A percentile compares a stretch with the other conserved stretches of the same genome.
Evolutionary conservation across 2,113 vertebrate genomes (phyloP).

Genomic region (Hippopotamus amphibius): DNA sequence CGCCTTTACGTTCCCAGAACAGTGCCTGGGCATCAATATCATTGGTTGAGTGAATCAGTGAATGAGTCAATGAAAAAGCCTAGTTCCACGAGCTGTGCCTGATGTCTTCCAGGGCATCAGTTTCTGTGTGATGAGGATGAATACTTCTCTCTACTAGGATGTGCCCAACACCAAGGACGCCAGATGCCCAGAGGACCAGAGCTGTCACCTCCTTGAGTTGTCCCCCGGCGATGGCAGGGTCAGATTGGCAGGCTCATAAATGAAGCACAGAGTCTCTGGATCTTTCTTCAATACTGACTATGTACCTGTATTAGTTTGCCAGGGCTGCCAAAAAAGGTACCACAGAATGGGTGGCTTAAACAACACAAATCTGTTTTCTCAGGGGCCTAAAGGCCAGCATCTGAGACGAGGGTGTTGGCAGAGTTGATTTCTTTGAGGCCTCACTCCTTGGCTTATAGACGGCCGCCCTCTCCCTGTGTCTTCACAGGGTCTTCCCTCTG

Average conservation of each 20-base stretch:
- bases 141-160: background rate
- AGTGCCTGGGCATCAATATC: background rate
- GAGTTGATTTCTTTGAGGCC: background rate
- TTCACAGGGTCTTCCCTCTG: background rate
- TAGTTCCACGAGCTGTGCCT: background rate
- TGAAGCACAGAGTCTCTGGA: background rate
- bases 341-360: background rate
- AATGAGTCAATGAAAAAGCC: background rate
- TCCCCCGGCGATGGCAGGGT: background rate
- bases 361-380: background rate
- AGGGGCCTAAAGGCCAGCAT: background rate
- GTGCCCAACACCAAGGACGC: background rate
- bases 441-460: background rate
- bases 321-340: background rate
- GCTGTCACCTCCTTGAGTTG: rapidly evolving
- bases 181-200: background rate
- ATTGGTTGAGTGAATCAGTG: background rate
- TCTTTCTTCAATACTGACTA: background rate
- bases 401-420: background rate
- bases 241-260: background rate
- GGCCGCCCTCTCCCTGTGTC: background rate
- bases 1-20: background rate
- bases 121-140: background rate
- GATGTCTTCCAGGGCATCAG: background rate
- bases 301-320: background rate